These are phyloP conservation scores for Trachurus trachurus DNA, from an alignment of 2,797 vertebrate species.

Conservation along the genomic window DNA sequence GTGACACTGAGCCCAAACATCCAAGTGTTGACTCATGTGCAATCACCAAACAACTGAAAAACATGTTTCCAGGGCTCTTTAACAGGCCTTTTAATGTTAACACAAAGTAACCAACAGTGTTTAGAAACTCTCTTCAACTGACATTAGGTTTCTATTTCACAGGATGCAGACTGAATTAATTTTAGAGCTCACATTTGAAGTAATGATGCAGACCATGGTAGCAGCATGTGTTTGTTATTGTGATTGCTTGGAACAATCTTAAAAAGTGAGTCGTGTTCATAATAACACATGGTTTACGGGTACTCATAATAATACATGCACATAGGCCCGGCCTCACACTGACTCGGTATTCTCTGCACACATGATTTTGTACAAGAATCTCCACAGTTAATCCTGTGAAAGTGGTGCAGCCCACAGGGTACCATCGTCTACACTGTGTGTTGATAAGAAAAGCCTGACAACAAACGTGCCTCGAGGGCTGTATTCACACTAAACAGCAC, in stretches of 20 bases:
- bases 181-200: background rate
- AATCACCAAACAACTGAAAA: background rate
- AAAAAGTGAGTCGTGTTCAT: background rate
- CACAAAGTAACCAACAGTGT: background rate
- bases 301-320: background rate
- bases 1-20: background rate
- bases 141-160: too few species aligned
- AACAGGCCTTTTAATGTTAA: background rate
- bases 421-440: slow-evolving; percentile 36
- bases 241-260: background rate
- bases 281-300: background rate
- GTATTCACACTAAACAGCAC: slow-evolving; percentile 47
- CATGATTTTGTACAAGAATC: slow-evolving; percentile 51
- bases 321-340: slow-evolving; percentile 3
- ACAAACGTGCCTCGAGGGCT: slow-evolving; percentile 47
- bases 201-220: background rate
- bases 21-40: background rate
- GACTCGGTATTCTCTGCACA: slow-evolving; percentile 32
- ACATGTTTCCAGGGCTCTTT: background rate
- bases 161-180: too few species aligned
- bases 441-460: slow-evolving; percentile 65
- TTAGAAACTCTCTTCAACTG: background rate
- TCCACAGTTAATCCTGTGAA: slow-evolving; percentile 61
- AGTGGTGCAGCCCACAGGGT: slow-evolving; percentile 47
- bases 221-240: background rate